Conservation (phyloP, 2,888 invertebrate genomes). For the Pyralis farinalis region DNA sequence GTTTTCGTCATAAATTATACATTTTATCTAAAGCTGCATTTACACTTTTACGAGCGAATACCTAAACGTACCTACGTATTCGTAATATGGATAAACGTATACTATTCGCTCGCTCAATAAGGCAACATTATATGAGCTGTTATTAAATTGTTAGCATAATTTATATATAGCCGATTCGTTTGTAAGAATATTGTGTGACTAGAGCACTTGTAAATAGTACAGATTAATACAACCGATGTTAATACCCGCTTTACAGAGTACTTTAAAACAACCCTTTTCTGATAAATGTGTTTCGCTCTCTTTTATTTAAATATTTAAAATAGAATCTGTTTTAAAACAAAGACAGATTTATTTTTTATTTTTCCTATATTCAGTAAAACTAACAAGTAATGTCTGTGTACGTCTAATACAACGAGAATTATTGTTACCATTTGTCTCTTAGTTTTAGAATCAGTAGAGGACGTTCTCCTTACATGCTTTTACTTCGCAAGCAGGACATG, state of each 20-base stretch:
- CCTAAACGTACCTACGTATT: neutral
- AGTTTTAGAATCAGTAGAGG: neutral
- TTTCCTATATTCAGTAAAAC: neutral
- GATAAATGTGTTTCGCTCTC: no score
- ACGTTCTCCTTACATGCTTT: no score
- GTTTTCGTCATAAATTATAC: conserved; percentile 21
- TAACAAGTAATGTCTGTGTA: no score
- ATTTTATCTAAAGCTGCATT: conserved; percentile 12
- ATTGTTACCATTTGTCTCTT: neutral
- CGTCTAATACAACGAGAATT: neutral
- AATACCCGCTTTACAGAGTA: no score
- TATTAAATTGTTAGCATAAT: conserved; percentile 38
- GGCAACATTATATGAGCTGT: conserved; percentile 28
- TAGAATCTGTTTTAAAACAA: conserved; percentile 9
- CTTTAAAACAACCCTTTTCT: no score
- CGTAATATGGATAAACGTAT: neutral
- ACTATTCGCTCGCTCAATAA: conserved; percentile 5
- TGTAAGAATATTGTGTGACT: conserved; percentile 15
- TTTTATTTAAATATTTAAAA: no score
- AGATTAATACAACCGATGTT: conserved; percentile 6
- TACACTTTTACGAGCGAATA: conserved; percentile 6
- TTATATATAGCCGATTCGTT: conserved; percentile 30
- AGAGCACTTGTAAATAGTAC: conserved; percentile 8
- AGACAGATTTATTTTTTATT: conserved; percentile 5
- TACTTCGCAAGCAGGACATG: no score